Conservation (phyloP, 1,140 invertebrate genomes). For the Drosophila erecta region DNA sequence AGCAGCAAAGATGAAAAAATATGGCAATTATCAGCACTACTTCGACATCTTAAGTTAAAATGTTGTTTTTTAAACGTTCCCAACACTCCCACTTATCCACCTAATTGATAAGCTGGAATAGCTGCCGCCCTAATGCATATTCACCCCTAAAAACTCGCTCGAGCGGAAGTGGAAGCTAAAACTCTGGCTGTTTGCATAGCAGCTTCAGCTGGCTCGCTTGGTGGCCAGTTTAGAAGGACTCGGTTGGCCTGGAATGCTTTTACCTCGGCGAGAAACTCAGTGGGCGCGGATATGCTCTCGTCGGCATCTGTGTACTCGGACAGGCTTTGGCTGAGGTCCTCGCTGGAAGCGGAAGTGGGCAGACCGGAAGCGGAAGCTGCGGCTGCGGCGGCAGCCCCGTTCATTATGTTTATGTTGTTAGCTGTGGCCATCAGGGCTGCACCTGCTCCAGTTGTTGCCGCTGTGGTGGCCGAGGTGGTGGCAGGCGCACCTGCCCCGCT, state of each 20-base stretch:
- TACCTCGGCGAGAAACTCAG: conserved; percentile 90
- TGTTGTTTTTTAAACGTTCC: too few species aligned
- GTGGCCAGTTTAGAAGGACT: not conserved
- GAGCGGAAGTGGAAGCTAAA: not conserved
- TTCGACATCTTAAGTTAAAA: too few species aligned
- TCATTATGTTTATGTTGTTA: conserved; percentile 72
- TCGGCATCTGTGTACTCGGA: conserved; percentile 89
- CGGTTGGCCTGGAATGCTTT: conserved; percentile 3
- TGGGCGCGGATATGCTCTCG: conserved; percentile 88
- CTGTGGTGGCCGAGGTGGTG: conserved; percentile 31
- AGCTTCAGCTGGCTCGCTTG: not conserved
- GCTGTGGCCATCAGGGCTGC: conserved; percentile 23
- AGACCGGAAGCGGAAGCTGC: conserved; percentile 62
- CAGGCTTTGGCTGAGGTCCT: conserved; percentile 83
- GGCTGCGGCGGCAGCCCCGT: conserved; percentile 58
- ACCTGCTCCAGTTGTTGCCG: conserved; percentile 12
- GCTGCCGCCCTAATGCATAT: too few species aligned
- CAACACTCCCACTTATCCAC: not conserved
- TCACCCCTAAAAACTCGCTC: not conserved
- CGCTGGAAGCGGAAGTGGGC: conserved; percentile 79
- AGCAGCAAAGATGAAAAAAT: too few species aligned
- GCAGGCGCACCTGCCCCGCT: conserved; percentile 14
- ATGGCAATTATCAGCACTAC: too few species aligned
- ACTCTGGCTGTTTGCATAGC: not conserved
- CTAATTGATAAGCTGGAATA: not conserved